phyloP scores from a whole-genome alignment of 30 jellyfish, hydroid and myxozoan species.

The Nemopilema nomurai region DNA sequence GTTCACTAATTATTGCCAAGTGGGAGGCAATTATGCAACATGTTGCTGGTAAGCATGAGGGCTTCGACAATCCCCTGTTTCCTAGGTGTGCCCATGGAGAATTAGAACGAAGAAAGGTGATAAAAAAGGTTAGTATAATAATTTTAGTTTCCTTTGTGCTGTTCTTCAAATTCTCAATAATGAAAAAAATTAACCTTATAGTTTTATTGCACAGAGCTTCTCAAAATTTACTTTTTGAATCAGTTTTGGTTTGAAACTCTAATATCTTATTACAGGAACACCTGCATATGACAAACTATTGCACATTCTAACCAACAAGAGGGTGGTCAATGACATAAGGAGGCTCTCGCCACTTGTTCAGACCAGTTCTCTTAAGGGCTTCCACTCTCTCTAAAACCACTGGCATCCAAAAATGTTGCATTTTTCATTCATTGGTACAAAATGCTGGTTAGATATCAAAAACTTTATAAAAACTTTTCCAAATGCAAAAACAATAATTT shows the following conservation, averaged over 20 bases:
- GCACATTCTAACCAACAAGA: background rate
- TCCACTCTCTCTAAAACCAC: background rate
- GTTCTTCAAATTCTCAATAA: background rate
- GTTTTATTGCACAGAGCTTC: background rate
- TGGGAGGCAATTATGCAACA: constrained; percentile 22
- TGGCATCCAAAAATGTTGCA: constrained; percentile 15
- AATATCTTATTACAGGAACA: constrained; percentile 3
- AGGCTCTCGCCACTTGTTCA: constrained; percentile 12
- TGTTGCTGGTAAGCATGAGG: constrained; percentile 17
- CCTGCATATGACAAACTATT: constrained; percentile 7
- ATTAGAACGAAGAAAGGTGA: constrained; percentile 14
- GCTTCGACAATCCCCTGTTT: constrained; percentile 20
- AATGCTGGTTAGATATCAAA: background rate
- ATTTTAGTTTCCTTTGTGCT: background rate
- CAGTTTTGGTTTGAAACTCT: background rate
- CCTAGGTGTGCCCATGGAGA: constrained; percentile 25
- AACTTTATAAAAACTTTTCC: background rate
- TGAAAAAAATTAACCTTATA: background rate
- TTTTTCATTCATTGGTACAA: constrained; percentile 15
- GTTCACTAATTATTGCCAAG: constrained; percentile 13
- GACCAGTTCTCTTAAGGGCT: constrained; percentile 15
- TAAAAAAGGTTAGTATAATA: constrained; percentile 8
- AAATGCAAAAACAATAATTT: background rate
- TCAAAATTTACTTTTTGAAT: background rate
- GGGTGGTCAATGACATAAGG: background rate